Evolutionary conservation across 2,888 invertebrate species (phyloP).

Genomic region (Atrina japonica): DNA sequence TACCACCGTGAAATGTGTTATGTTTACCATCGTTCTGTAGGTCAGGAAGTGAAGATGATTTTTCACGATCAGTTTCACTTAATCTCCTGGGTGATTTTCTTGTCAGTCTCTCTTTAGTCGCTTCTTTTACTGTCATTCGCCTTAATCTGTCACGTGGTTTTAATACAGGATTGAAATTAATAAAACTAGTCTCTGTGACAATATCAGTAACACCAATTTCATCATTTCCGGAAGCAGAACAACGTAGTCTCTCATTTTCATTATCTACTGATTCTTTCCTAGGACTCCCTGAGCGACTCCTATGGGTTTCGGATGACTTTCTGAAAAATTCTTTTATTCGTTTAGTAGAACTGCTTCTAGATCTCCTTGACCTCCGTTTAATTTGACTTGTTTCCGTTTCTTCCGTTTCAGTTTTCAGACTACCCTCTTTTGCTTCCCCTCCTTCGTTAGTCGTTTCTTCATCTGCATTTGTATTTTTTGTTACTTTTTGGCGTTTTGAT

Average conservation of each 20-base stretch:
- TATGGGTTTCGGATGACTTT: neutral
- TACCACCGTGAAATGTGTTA: neutral
- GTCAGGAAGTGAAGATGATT: slow-evolving; percentile 20
- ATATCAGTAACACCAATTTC: too few species aligned
- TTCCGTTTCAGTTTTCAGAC: too few species aligned
- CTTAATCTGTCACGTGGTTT: slow-evolving; percentile 14
- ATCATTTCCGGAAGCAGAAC: neutral
- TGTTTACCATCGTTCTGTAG: neutral
- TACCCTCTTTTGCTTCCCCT: too few species aligned
- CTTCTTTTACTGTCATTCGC: slow-evolving; percentile 9
- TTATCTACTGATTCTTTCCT: neutral
- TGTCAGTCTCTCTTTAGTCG: slow-evolving; percentile 10
- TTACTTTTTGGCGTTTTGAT: neutral
- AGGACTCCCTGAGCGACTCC: neutral
- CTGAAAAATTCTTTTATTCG: slow-evolving; percentile 7
- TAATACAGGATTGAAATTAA: neutral
- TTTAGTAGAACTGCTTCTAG: slow-evolving; percentile 15
- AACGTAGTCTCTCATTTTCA: neutral
- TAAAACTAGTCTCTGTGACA: neutral
- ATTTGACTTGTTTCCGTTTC: too few species aligned
- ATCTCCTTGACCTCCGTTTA: neutral
- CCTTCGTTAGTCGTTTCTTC: too few species aligned
- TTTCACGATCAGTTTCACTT: neutral
- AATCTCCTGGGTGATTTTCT: neutral
- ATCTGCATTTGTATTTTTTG: neutral